Base-by-base conservation (phyloP, 2,113 vertebrate species). In the Paradisaea rubra region DNA sequence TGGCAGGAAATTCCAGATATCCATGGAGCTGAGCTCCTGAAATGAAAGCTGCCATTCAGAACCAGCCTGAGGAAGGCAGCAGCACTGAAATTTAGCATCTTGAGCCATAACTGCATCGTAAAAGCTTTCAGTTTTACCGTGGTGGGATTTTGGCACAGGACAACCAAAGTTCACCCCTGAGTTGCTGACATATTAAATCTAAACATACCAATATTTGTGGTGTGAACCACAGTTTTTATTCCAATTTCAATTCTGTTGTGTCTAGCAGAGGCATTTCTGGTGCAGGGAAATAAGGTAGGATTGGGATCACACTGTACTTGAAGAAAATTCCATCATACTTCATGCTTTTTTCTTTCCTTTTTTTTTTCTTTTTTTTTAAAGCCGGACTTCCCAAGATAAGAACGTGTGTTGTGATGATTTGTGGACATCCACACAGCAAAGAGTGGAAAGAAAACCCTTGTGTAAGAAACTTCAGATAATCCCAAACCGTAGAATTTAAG, bases 21-120 rank as follows among this genome's bases (percentile, higher is more conserved):
- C 59, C 47, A 33, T 11, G 17, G 80, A 94, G 84, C 5, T 78
- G 33, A 57, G 37, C 31, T 91, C 41, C 60, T 82, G 70, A 41
- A 95, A 80, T 87, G 66, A 93, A 78, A 92, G 52, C 53, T 93
- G 31, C 73, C 61, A 37, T 86, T 94, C 86, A 81, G 42, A 61
- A 19, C 15, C 60, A 73, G 65, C 31, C 31, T 15, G 13, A 77
- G 15, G 11, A 41, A 81, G 28, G 53, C 33, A 83, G 69, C 11
- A 17, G 44, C 3, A 1, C 39, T 56, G 24, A 81, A 66, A 65
- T 27, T 73, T 3, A 19, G 10, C 3, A 1, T 42, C 35, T 63
- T 63, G 50, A 73, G 23, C 47, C 60, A 7, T 50, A 66, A 27
- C 11, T 76, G 31, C 54, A 30, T 8, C 2, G 0, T 39, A 50